Evolutionary conservation across 92 coral and sea anemone species (phyloP).

Genomic region (Umimayanthus chanpuru): DNA sequence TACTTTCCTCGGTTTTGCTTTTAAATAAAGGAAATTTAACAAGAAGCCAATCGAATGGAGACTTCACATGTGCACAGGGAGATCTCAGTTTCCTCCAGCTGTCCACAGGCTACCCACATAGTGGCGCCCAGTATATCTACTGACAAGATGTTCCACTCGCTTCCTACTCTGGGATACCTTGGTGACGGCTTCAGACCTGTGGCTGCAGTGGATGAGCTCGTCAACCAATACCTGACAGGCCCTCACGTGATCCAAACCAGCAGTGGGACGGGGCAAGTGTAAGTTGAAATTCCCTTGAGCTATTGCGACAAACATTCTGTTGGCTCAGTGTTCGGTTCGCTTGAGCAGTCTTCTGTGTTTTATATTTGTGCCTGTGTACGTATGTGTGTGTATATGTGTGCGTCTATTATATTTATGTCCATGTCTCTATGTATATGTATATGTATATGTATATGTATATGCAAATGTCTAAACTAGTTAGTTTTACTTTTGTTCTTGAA

Average conservation of each 20-base stretch:
- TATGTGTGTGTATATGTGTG: too few relatives aligned
- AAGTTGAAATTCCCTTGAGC: background rate
- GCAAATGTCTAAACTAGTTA: background rate
- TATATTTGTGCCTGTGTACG: too few relatives aligned
- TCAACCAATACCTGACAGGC: slow-evolving; percentile 20
- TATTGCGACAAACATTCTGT: too few relatives aligned
- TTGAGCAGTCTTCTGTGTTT: background rate
- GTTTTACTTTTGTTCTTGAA: too few relatives aligned
- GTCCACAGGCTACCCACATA: slow-evolving; percentile 23
- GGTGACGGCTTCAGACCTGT: slow-evolving; percentile 20
- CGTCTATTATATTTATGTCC: background rate
- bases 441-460: background rate
- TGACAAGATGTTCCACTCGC: slow-evolving; percentile 37
- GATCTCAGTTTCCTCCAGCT: background rate
- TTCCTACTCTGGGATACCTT: slow-evolving; percentile 18
- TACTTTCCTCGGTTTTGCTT: too few relatives aligned
- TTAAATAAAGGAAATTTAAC: background rate
- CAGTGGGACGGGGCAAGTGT: slow-evolving; percentile 15
- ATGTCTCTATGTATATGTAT: background rate
- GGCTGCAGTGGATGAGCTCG: slow-evolving; percentile 30
- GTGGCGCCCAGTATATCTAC: background rate
- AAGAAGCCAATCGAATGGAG: slow-evolving; percentile 18
- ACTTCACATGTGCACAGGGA: slow-evolving; percentile 11
- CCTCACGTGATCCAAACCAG: slow-evolving; percentile 6
- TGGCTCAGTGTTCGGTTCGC: background rate